A percentile compares a stretch with the other conserved stretches of the same genome.
phyloP scores from a whole-genome alignment of 2,113 vertebrate genomes.

The Cyprinodon tularosa region DNA sequence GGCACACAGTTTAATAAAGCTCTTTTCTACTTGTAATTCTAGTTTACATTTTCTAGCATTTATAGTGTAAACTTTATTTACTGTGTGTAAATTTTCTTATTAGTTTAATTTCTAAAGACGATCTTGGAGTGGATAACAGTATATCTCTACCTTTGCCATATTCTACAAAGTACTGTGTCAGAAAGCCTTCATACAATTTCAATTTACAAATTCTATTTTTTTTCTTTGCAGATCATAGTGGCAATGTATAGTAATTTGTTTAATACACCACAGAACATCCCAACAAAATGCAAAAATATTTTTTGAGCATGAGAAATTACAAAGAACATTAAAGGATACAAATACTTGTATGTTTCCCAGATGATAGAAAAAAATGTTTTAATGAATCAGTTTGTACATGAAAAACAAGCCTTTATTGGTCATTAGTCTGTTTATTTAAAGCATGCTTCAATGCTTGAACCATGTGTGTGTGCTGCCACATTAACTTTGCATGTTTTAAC shows the following conservation, averaged over 20 bases:
- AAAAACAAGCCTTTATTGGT: conserved; percentile 5
- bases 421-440: conserved; percentile 27
- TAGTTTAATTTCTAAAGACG: neutral
- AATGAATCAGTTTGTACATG: neutral
- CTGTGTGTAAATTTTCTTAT: neutral
- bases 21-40: neutral
- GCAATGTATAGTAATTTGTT: no score
- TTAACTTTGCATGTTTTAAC: conserved; percentile 57
- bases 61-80: neutral
- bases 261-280: neutral
- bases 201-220: neutral
- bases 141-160: no score
- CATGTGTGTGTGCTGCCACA: conserved; percentile 19
- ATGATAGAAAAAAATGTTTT: neutral
- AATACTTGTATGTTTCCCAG: neutral
- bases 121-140: no score
- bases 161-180: neutral
- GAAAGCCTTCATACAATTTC: no score
- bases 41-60: neutral
- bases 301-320: neutral
- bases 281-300: neutral
- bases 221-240: neutral
- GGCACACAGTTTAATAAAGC: neutral
- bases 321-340: neutral
- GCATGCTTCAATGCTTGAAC: conserved; percentile 14